Evolutionary conservation across 35 echinoderm and acorn worm species (phyloP).

Genomic region (Lytechinus variegatus): DNA sequence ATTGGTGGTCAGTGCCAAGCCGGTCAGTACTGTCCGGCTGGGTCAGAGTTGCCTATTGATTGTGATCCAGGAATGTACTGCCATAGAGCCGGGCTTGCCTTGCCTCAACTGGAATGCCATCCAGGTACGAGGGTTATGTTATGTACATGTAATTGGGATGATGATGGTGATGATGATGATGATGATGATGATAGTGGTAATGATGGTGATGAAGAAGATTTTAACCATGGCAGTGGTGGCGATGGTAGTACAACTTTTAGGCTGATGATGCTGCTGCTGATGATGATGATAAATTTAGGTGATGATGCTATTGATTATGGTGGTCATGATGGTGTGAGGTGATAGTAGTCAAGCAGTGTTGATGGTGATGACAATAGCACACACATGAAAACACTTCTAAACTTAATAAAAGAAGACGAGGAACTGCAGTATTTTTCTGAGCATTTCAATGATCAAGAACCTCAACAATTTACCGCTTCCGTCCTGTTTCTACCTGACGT

Average conservation of each 20-base stretch:
- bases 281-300: neutral
- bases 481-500: no score
- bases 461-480: no score
- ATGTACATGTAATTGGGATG: neutral
- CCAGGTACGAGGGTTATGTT: no score
- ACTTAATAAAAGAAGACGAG: no score
- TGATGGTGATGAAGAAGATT: no score
- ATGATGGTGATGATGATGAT: neutral
- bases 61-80: conserved; percentile 96
- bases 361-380: conserved; percentile 38
- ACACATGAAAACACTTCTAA: no score
- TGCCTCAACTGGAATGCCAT: conserved; percentile 63
- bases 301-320: neutral
- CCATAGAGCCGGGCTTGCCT: conserved; percentile 71
- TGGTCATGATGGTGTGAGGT: conserved; percentile 37
- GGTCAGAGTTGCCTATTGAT: conserved; percentile 59
- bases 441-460: no score
- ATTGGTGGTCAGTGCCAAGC: conserved; percentile 80
- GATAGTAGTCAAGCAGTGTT: no score
- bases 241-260: no score
- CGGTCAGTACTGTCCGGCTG: conserved; percentile 84
- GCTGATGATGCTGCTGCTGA: no score
- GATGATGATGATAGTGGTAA: neutral
- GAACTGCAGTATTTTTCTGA: no score
- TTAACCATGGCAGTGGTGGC: no score